These are phyloP conservation scores for Scelioninae gen. 1 DNA, from an alignment of 2,888 invertebrate genomes.

Conservation along the genomic window DNA sequence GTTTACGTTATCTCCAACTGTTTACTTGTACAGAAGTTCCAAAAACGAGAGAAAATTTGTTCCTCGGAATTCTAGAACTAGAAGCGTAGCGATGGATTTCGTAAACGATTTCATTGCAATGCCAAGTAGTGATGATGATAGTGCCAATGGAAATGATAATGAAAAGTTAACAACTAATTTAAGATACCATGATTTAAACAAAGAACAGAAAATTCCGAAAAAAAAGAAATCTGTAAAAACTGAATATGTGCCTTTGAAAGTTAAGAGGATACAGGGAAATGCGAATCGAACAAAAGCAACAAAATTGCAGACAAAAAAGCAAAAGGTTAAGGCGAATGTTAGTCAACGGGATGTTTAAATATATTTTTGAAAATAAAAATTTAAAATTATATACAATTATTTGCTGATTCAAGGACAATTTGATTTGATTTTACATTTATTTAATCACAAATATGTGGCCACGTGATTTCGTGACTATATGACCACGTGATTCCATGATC, in stretches of 20 bases:
- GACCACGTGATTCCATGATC: too few species aligned
- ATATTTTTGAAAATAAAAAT: too few species aligned
- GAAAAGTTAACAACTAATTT: slow-evolving; percentile 21
- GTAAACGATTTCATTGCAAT: slow-evolving; percentile 77
- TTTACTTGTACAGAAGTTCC: slow-evolving; percentile 79
- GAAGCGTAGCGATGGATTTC: not conserved
- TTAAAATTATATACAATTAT: too few species aligned
- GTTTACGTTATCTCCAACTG: slow-evolving; percentile 71
- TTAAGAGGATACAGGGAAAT: slow-evolving; percentile 80
- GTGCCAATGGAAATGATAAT: not conserved
- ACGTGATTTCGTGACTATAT: too few species aligned
- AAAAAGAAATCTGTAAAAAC: slow-evolving; percentile 13
- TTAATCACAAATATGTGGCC: too few species aligned
- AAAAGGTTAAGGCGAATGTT: too few species aligned
- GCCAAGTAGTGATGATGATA: slow-evolving; percentile 63
- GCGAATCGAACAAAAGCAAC: slow-evolving; percentile 79
- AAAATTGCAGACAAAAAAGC: slow-evolving; percentile 75
- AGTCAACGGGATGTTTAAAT: too few species aligned
- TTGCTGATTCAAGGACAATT: too few species aligned
- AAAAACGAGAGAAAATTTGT: slow-evolving; percentile 78
- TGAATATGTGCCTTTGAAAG: slow-evolving; percentile 79
- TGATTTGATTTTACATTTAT: too few species aligned
- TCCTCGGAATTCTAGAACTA: slow-evolving; percentile 71
- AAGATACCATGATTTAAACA: slow-evolving; percentile 68
- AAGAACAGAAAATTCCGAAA: slow-evolving; percentile 20